phyloP scores from a whole-genome alignment of 2,888 invertebrate species.

The Erebia ligea region DNA sequence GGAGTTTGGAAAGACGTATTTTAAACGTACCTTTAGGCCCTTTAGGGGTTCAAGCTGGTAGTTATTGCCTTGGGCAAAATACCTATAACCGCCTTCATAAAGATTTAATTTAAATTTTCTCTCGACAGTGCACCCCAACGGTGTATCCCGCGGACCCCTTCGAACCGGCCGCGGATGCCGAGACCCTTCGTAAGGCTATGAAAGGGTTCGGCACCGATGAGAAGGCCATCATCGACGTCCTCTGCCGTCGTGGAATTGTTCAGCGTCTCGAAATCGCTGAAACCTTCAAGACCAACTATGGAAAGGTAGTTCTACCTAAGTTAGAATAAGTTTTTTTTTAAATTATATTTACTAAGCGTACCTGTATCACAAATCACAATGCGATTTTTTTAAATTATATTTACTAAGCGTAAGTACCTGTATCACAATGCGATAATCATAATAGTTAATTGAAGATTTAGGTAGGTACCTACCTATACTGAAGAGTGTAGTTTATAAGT shows the following conservation, averaged over 20 bases:
- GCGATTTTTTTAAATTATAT: background rate
- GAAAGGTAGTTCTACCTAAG: constrained; percentile 93
- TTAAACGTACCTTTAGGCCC: no score
- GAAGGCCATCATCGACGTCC: constrained; percentile 94
- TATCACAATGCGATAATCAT: no score
- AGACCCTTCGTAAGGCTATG: constrained; percentile 94
- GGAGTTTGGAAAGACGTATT: no score
- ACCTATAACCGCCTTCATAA: background rate
- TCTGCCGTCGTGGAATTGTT: constrained; percentile 93
- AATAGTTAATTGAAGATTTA: no score
- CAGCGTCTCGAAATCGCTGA: constrained; percentile 96
- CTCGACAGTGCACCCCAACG: constrained; percentile 91
- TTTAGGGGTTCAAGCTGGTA: no score
- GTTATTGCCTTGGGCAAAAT: no score
- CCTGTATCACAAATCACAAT: no score
- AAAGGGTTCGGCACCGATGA: constrained; percentile 97
- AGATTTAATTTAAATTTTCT: constrained; percentile 19
- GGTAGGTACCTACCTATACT: no score
- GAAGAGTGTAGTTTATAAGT: no score
- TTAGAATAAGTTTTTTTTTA: background rate
- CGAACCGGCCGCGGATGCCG: constrained; percentile 93
- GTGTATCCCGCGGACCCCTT: constrained; percentile 94
- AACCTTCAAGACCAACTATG: constrained; percentile 95
- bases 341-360: no score
- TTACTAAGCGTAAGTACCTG: no score